Evolutionary conservation across 1,140 invertebrate genomes (phyloP).

Genomic region (Drosophila suzukii): DNA sequence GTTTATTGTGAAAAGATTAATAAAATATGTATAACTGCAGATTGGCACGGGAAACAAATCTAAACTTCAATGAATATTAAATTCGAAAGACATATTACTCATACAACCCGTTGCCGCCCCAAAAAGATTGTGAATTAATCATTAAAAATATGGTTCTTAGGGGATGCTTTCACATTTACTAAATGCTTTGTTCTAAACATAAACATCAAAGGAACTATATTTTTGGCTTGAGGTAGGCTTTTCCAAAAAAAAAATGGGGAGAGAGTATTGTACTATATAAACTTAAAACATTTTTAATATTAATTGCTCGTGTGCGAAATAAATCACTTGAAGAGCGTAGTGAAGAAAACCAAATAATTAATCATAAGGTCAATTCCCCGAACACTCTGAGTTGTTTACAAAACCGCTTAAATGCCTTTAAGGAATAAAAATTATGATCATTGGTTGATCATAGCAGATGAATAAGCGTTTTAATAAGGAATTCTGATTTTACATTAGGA

Average conservation of each 20-base stretch:
- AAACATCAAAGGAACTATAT: conserved; percentile 36
- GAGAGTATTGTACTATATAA: conserved; percentile 1
- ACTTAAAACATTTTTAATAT: conserved; percentile 46
- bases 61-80: conserved; percentile 6
- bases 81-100: conserved; percentile 15
- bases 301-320: conserved; percentile 33
- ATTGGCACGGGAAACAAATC: not conserved
- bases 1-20: conserved; percentile 70
- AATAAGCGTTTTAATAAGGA: conserved; percentile 12
- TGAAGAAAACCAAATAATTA: conserved; percentile 36
- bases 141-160: conserved; percentile 13
- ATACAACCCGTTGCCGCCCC: conserved; percentile 3
- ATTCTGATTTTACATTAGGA: not conserved
- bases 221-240: conserved; percentile 36
- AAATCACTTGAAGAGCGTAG: conserved; percentile 29
- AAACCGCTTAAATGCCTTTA: conserved; percentile 20
- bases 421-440: conserved; percentile 12
- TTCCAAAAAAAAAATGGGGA: not conserved
- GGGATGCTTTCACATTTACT: not conserved
- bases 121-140: conserved; percentile 20
- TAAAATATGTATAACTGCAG: conserved; percentile 49
- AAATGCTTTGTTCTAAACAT: conserved; percentile 24
- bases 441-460: conserved; percentile 8
- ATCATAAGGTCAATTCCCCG: conserved; percentile 21
- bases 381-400: conserved; percentile 24